These are phyloP conservation scores for Heterodera filipjevi DNA, from an alignment of 2,888 invertebrate genomes.

Conservation along the genomic window DNA sequence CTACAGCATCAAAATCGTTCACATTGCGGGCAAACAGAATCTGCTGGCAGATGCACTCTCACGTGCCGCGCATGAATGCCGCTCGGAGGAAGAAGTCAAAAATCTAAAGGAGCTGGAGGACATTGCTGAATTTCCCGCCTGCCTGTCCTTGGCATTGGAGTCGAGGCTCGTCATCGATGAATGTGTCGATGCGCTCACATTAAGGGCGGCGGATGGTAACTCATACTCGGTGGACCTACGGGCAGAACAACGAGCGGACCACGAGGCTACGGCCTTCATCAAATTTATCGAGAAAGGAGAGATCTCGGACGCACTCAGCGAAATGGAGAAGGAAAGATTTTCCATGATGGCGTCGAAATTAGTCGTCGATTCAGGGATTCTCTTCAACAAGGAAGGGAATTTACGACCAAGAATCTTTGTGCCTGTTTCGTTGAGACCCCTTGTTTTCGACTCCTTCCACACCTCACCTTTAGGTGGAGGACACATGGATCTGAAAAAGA, in stretches of 20 bases:
- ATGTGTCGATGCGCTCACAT: background rate
- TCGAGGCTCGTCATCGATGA: background rate
- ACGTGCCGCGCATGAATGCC: background rate
- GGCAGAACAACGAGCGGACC: no score
- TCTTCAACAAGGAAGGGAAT: constrained; percentile 44
- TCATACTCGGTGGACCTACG: no score
- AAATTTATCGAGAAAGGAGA: no score
- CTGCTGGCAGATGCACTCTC: constrained; percentile 29
- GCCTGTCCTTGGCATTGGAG: background rate
- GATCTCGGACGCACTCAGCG: no score
- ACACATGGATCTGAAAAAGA: no score
- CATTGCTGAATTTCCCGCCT: background rate
- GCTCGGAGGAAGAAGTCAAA: background rate
- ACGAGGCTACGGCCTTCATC: no score
- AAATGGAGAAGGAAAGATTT: no score
- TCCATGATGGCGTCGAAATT: no score
- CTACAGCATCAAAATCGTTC: constrained; percentile 24
- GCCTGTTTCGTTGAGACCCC: no score
- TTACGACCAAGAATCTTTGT: constrained; percentile 44
- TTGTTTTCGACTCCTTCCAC: no score
- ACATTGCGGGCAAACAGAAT: constrained; percentile 22
- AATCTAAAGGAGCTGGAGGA: constrained; percentile 26
- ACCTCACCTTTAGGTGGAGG: no score
- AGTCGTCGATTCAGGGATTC: no score
- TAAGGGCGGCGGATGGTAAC: background rate